A percentile compares a stretch with the other conserved stretches of the same genome.
These are phyloP conservation scores for Leptosomus discolor DNA, from an alignment of 2,113 vertebrate genomes.

Conservation along the genomic window DNA sequence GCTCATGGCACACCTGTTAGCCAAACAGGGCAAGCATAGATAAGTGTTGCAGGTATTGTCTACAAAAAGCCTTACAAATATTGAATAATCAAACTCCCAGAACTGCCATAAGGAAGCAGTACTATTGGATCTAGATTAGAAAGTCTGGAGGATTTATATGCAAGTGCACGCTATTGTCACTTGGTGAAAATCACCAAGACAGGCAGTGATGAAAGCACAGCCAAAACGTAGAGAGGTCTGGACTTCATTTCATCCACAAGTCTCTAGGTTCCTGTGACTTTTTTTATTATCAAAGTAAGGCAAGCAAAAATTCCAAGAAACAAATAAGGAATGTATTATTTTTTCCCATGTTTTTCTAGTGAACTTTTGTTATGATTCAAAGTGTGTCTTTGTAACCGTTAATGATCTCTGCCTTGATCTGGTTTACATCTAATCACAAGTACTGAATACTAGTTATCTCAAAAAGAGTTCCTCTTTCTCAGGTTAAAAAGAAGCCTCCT, in stretches of 20 bases:
- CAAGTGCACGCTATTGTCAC: neutral
- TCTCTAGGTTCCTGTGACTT: neutral
- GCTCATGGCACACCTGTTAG: neutral
- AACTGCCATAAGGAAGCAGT: neutral
- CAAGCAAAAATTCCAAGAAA: neutral
- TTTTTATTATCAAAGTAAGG: neutral
- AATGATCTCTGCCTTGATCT: neutral
- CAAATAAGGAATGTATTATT: neutral
- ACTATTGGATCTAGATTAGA: neutral
- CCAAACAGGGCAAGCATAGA: neutral
- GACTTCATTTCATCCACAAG: neutral
- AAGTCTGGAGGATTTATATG: neutral
- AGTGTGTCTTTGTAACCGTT: neutral
- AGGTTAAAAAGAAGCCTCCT: neutral
- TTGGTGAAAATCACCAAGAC: neutral
- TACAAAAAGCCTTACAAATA: neutral
- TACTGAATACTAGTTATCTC: neutral
- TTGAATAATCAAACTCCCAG: neutral
- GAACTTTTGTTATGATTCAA: neutral
- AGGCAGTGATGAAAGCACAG: neutral
- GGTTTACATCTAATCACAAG: neutral
- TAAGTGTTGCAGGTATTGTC: neutral
- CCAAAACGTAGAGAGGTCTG: neutral
- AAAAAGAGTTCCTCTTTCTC: neutral
- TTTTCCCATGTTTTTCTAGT: neutral